These are phyloP conservation scores for Ischnus inquisitorius DNA, from an alignment of 2,888 invertebrate genomes.

Conservation along the genomic window DNA sequence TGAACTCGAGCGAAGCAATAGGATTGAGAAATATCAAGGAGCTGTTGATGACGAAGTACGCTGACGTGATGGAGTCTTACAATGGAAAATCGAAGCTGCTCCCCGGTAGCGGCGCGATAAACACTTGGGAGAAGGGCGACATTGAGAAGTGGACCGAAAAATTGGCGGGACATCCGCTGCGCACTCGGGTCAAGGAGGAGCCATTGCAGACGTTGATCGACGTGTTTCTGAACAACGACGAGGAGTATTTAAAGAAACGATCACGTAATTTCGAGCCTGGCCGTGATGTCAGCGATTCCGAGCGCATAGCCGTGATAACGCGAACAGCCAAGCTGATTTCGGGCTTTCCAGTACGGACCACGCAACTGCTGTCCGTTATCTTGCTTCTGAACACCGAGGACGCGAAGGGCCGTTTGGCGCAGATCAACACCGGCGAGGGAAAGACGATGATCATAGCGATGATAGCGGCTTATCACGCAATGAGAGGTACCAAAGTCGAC, in stretches of 20 bases:
- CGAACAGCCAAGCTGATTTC: slow-evolving; percentile 67
- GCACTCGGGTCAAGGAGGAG: not conserved
- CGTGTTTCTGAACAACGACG: not conserved
- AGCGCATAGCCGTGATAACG: slow-evolving; percentile 62
- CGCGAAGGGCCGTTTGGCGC: slow-evolving; percentile 72
- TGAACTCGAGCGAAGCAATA: not conserved
- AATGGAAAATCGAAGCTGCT: not conserved
- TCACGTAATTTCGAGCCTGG: not conserved
- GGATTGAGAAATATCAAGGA: not conserved
- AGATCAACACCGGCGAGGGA: slow-evolving; percentile 84
- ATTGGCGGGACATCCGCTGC: not conserved
- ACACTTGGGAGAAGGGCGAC: not conserved
- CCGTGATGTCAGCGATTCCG: not conserved
- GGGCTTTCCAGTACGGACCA: slow-evolving; percentile 70
- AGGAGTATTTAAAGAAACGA: not conserved
- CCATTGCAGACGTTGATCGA: not conserved
- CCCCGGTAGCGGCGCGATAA: not conserved
- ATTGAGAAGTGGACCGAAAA: not conserved
- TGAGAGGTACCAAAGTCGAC: slow-evolving; percentile 77
- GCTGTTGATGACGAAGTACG: not conserved
- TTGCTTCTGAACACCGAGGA: slow-evolving; percentile 67
- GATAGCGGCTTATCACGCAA: slow-evolving; percentile 77
- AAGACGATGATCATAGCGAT: slow-evolving; percentile 81
- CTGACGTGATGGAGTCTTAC: slow-evolving; percentile 10
- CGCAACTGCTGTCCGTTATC: slow-evolving; percentile 76